These are phyloP conservation scores for Urocynchramus pylzowi DNA, from an alignment of 2,113 vertebrate species.

Conservation along the genomic window DNA sequence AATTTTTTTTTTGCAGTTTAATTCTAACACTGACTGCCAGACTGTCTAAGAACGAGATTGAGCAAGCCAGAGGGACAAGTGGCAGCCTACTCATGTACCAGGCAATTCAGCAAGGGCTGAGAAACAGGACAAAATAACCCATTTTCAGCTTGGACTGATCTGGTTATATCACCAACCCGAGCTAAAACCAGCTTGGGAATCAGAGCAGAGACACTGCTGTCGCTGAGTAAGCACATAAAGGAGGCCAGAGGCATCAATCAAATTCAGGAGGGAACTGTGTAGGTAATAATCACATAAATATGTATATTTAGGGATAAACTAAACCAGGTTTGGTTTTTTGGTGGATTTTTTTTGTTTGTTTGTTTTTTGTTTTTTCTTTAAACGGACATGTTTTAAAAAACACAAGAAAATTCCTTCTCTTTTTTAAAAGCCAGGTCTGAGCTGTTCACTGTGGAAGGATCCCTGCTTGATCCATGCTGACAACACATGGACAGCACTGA, in stretches of 20 bases:
- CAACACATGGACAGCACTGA: not conserved
- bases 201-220: not conserved
- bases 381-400: rapidly evolving
- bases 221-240: not conserved
- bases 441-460: not conserved
- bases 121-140: not conserved
- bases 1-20: not conserved
- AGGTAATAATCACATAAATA: not conserved
- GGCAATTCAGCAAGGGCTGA: not conserved
- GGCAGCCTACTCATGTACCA: not conserved
- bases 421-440: not conserved
- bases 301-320: not conserved
- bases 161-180: not conserved
- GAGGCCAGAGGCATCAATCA: not conserved
- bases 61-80: not conserved
- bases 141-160: not conserved
- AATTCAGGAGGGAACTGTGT: not conserved
- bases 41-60: rapidly evolving
- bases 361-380: no score
- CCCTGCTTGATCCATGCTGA: not conserved
- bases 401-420: not conserved
- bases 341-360: not conserved
- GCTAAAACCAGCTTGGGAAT: not conserved
- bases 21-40: not conserved
- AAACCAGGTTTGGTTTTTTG: not conserved